phyloP scores from a whole-genome alignment of 1,140 invertebrate species.

The Solenopsis invicta region DNA sequence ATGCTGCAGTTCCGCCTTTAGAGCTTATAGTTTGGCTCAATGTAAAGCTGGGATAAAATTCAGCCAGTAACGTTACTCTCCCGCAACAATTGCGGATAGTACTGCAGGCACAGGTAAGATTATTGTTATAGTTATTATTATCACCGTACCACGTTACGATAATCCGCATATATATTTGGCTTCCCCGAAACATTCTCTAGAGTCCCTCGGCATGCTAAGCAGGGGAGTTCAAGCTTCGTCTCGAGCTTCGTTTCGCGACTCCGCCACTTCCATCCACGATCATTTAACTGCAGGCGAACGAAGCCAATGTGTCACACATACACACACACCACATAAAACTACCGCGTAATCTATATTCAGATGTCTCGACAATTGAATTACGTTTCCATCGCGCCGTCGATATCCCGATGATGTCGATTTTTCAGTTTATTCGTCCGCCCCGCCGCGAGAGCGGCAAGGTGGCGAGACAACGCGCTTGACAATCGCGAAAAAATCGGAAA shows the following conservation, averaged over 20 bases:
- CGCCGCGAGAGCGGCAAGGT: neutral
- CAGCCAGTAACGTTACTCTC: conserved; percentile 33
- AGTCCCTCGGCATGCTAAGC: conserved; percentile 33
- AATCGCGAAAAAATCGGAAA: conserved; percentile 51
- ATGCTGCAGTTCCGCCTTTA: conserved; percentile 18
- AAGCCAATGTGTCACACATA: neutral
- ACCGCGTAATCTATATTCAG: neutral
- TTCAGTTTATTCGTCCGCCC: conserved; percentile 14
- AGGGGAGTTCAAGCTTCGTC: conserved; percentile 28
- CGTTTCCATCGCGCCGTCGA: neutral
- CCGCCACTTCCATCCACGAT: neutral
- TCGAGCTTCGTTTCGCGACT: neutral
- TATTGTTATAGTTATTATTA: conserved; percentile 61
- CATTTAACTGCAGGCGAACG: neutral
- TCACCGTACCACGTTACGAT: conserved; percentile 50
- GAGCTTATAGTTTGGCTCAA: conserved; percentile 26
- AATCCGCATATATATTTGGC: conserved; percentile 45
- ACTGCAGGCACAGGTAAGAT: conserved; percentile 28
- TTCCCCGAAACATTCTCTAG: conserved; percentile 10
- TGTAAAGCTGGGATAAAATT: conserved; percentile 52
- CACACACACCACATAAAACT: neutral
- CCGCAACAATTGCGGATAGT: conserved; percentile 46
- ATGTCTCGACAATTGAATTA: conserved; percentile 3
- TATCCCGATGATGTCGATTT: conserved; percentile 9
- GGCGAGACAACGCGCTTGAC: conserved; percentile 20